Conservation (phyloP, 1,140 invertebrate genomes). For the Hyles vespertilio region DNA sequence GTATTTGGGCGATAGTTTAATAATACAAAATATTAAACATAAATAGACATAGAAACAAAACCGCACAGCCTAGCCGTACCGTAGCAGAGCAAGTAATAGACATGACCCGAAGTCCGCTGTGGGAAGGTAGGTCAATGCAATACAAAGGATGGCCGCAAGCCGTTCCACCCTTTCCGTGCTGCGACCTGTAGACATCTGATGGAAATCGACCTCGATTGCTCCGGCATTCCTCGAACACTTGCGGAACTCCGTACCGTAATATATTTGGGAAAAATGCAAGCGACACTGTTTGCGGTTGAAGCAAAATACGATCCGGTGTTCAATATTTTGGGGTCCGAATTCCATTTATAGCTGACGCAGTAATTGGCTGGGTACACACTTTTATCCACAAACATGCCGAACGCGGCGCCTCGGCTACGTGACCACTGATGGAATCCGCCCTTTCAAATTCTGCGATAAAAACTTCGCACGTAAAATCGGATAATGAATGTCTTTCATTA, state of each 20-base stretch:
- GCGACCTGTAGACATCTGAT: constrained; percentile 3
- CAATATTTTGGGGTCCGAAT: constrained; percentile 9
- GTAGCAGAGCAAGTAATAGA: too few species aligned
- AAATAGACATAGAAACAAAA: too few species aligned
- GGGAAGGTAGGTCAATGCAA: too few species aligned
- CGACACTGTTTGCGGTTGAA: not conserved
- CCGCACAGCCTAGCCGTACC: not conserved
- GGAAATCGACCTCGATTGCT: constrained; percentile 5
- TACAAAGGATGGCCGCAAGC: not conserved
- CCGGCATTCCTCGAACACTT: constrained; percentile 2
- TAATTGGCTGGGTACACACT: constrained; percentile 19
- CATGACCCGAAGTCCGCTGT: too few species aligned
- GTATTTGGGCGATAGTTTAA: too few species aligned
- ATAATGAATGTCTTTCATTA: constrained; percentile 15
- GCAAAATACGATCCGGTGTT: constrained; percentile 6
- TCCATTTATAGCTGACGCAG: constrained; percentile 16
- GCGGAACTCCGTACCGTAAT: constrained; percentile 9
- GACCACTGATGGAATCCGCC: constrained; percentile 6
- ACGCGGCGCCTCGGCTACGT: constrained; percentile 5
- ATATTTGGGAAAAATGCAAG: constrained; percentile 11
- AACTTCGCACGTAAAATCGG: constrained; percentile 3
- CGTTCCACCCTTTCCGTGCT: not conserved
- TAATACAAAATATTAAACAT: too few species aligned
- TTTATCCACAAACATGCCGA: constrained; percentile 11
- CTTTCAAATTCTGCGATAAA: constrained; percentile 7